Conservation (phyloP, 1,140 invertebrate species). For the Temnothorax curvispinosus region DNA sequence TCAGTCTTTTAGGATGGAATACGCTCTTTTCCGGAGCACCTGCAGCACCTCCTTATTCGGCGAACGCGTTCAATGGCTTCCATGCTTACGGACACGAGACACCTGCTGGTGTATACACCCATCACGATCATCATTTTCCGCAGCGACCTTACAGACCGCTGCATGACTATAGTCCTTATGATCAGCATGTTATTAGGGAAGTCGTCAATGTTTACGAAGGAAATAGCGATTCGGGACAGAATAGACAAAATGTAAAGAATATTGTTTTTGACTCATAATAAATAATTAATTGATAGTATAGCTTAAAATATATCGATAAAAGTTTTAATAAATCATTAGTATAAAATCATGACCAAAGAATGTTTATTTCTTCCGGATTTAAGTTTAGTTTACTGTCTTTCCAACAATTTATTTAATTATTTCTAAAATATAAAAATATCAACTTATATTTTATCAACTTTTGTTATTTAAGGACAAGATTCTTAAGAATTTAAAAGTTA, state of each 20-base stretch:
- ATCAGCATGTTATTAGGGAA: constrained; percentile 82
- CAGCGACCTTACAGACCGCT: constrained; percentile 59
- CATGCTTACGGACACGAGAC: constrained; percentile 53
- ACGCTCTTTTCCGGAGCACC: constrained; percentile 67
- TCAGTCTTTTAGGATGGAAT: constrained; percentile 88
- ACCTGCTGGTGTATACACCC: constrained; percentile 40
- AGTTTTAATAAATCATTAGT: not conserved
- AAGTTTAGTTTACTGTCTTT: not conserved
- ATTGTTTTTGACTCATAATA: constrained; percentile 77
- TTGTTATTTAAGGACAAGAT: not conserved
- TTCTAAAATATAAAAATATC: not conserved
- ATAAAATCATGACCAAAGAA: not conserved
- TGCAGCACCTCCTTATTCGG: constrained; percentile 37
- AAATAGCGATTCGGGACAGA: constrained; percentile 49
- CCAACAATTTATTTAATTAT: not conserved
- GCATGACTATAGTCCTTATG: constrained; percentile 72
- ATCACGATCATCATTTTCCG: constrained; percentile 72
- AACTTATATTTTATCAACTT: not conserved
- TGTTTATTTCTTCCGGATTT: not conserved
- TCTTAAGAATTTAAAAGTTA: not conserved
- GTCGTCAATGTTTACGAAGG: constrained; percentile 82
- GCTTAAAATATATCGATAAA: not conserved
- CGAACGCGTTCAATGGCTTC: constrained; percentile 61
- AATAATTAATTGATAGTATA: constrained; percentile 48
- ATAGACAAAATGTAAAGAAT: constrained; percentile 76